Conservation (phyloP, 2,888 invertebrate genomes). For the Drosophila dives region DNA sequence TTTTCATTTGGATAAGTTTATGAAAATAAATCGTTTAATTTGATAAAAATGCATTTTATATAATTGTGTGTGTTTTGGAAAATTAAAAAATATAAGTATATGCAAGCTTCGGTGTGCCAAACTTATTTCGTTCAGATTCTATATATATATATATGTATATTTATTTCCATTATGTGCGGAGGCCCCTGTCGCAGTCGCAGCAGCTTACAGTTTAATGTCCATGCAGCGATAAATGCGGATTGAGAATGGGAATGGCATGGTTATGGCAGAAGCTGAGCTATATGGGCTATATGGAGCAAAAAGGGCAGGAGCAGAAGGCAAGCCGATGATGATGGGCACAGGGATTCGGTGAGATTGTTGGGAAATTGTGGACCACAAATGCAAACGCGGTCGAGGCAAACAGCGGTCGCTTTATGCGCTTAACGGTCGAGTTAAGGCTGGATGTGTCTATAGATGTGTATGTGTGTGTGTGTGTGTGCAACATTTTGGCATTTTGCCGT, state of each 20-base stretch:
- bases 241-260: slow-evolving; percentile 49
- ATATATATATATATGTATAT: slow-evolving; percentile 38
- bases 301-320: background rate
- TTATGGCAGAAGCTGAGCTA: slow-evolving; percentile 39
- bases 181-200: slow-evolving; percentile 9
- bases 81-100: background rate
- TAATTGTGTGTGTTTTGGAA: background rate
- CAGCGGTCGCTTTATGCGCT: slow-evolving; percentile 57
- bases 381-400: slow-evolving; percentile 49
- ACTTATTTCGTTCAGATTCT: background rate
- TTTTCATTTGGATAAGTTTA: background rate
- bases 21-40: background rate
- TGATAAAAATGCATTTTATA: background rate
- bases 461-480: slow-evolving; percentile 19
- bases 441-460: background rate
- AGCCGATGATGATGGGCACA: slow-evolving; percentile 18
- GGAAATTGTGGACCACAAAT: slow-evolving; percentile 54
- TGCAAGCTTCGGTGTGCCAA: background rate
- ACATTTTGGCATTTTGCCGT: slow-evolving; percentile 40
- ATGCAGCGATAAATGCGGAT: slow-evolving; percentile 64
- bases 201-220: slow-evolving; percentile 60
- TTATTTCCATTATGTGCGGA: slow-evolving; percentile 48
- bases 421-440: slow-evolving; percentile 57
- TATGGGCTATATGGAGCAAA: background rate
- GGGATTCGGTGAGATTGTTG: slow-evolving; percentile 47